Percentiles rank a stretch among this genome's conserved stretches.
Conservation (phyloP, 1,140 invertebrate species). For the Pseudobourletiella spinata region DNA sequence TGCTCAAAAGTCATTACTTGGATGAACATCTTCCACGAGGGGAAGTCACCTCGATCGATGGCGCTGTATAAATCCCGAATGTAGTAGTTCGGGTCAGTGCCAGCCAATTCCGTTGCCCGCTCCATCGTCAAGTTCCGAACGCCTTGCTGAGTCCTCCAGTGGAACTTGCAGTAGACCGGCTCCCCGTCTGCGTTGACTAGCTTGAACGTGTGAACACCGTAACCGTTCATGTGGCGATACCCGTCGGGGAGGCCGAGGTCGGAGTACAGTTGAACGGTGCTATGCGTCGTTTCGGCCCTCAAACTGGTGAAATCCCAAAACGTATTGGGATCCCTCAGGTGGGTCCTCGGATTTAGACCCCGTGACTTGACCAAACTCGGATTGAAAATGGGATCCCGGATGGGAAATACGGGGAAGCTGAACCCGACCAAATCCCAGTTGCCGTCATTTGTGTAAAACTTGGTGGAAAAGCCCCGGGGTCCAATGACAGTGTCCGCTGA, state of each 20-base stretch:
- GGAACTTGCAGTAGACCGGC: constrained; percentile 53
- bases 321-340: constrained; percentile 49
- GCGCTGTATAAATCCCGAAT: no score
- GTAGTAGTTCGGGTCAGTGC: no score
- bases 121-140: no score
- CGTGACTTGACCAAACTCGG: constrained; percentile 42
- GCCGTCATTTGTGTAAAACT: constrained; percentile 66
- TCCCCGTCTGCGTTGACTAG: constrained; percentile 53
- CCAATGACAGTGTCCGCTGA: constrained; percentile 40
- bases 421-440: constrained; percentile 53
- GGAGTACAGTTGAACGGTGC: constrained; percentile 48
- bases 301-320: no score
- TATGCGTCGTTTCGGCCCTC: constrained; percentile 49
- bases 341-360: constrained; percentile 53
- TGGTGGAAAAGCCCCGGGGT: constrained; percentile 61
- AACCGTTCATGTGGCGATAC: no score
- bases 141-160: constrained; percentile 57
- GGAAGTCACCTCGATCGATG: no score
- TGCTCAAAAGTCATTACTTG: no score
- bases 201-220: constrained; percentile 63
- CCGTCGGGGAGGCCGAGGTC: constrained; percentile 51
- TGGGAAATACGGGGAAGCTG: constrained; percentile 52
- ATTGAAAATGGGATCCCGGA: constrained; percentile 49
- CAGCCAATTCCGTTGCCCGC: no score
- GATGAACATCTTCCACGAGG: no score